phyloP scores from a whole-genome alignment of 2,113 vertebrate genomes.

The Porphyrio hochstetteri region DNA sequence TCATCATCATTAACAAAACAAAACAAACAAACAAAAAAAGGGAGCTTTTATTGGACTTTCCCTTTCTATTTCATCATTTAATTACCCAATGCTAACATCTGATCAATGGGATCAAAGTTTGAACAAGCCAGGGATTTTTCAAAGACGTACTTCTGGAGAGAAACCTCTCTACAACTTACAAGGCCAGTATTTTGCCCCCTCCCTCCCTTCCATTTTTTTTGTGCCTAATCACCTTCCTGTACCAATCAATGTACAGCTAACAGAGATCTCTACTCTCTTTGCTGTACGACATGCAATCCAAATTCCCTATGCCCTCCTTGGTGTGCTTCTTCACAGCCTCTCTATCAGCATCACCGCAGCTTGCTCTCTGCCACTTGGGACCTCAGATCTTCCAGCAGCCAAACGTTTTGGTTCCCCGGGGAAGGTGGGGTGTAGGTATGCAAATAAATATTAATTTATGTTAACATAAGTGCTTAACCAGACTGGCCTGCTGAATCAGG shows the following conservation, averaged over 20 bases:
- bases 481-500: neutral
- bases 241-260: neutral
- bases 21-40: slow-evolving; percentile 5
- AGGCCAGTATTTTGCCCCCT: neutral
- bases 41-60: slow-evolving; percentile 61
- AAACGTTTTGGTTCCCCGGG: accelerated
- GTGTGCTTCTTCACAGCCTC: neutral
- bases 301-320: neutral
- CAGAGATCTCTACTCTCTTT: neutral
- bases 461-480: neutral
- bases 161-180: neutral
- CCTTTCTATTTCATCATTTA: slow-evolving; percentile 65
- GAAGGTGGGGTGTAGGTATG: neutral
- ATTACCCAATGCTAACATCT: slow-evolving; percentile 43
- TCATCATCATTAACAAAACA: slow-evolving; percentile 48
- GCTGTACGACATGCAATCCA: accelerated
- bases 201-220: neutral
- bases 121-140: slow-evolving; percentile 8
- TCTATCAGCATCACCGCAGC: neutral
- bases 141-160: neutral
- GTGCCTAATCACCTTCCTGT: neutral
- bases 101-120: slow-evolving; percentile 48
- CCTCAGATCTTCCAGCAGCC: neutral
- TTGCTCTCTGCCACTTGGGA: neutral
- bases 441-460: neutral